phyloP scores from a whole-genome alignment of 2,113 vertebrate species.

The Aspiorhynchus laticeps region DNA sequence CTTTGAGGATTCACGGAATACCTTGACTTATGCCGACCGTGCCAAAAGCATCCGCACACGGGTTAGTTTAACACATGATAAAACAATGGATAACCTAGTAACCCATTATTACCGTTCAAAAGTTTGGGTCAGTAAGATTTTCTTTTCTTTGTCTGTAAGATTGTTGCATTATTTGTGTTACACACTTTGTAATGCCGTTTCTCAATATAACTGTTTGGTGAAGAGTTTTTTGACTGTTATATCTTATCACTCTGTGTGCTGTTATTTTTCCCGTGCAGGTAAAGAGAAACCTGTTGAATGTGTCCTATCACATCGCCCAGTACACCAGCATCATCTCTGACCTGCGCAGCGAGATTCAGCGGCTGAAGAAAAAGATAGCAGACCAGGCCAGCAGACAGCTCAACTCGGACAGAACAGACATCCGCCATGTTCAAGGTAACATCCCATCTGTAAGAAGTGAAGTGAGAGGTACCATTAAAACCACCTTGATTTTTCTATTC shows the following conservation, averaged over 20 bases:
- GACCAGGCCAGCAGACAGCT: constrained; percentile 73
- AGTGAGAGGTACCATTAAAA: not conserved
- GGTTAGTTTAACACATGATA: constrained; percentile 68
- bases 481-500: not conserved
- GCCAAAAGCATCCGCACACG: constrained; percentile 89
- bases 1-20: constrained; percentile 91
- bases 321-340: constrained; percentile 89
- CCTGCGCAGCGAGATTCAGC: constrained; percentile 83
- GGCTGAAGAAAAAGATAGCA: constrained; percentile 83
- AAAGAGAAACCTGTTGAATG: constrained; percentile 85
- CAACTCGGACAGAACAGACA: constrained; percentile 71
- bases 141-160: not conserved
- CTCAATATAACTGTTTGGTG: not conserved
- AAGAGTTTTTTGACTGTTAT: not conserved
- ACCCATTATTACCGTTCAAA: not conserved
- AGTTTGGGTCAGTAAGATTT: not conserved
- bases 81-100: not conserved
- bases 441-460: not conserved
- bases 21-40: constrained; percentile 86
- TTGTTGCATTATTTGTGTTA: not conserved
- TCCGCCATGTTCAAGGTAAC: constrained; percentile 83
- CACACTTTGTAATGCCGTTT: not conserved
- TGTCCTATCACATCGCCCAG: constrained; percentile 89
- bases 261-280: constrained; percentile 71
- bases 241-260: not conserved